Percentiles rank a stretch among this genome's conserved stretches.
These are phyloP conservation scores for Leucophenga varia DNA, from an alignment of 1,140 invertebrate genomes.

Conservation along the genomic window DNA sequence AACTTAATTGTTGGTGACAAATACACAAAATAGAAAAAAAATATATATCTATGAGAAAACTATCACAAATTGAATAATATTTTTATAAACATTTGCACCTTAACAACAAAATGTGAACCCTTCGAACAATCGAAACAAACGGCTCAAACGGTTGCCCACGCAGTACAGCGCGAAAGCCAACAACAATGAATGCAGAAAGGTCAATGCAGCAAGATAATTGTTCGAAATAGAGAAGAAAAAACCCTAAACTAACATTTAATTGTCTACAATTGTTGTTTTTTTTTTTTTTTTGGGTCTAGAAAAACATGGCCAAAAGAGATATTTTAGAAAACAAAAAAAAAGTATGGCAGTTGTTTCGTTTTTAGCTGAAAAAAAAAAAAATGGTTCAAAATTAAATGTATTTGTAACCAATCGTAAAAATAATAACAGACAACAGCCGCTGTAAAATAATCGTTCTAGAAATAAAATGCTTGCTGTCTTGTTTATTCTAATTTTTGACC, in stretches of 20 bases:
- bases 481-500: slow-evolving; percentile 55
- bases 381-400: slow-evolving; percentile 14
- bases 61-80: slow-evolving; percentile 45
- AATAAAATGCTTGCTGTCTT: too few relatives aligned
- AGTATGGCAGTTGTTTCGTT: too few relatives aligned
- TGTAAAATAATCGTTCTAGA: too few relatives aligned
- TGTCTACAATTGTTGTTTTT: too few relatives aligned
- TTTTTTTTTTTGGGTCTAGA: slow-evolving; percentile 21
- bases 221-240: slow-evolving; percentile 15
- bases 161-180: slow-evolving; percentile 25
- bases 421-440: slow-evolving; percentile 34
- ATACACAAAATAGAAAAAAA: slow-evolving; percentile 16
- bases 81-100: slow-evolving; percentile 43
- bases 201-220: slow-evolving; percentile 7
- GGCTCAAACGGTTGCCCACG: too few relatives aligned
- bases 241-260: slow-evolving; percentile 47
- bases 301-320: slow-evolving; percentile 40
- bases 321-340: not conserved
- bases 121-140: slow-evolving; percentile 20
- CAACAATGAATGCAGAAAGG: slow-evolving; percentile 8
- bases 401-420: slow-evolving; percentile 54
- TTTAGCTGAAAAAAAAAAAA: too few relatives aligned
- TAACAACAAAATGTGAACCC: slow-evolving; percentile 31
- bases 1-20: slow-evolving; percentile 50
- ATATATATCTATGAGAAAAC: slow-evolving; percentile 5